phyloP scores from a whole-genome alignment of 2,113 vertebrate species.

The Rhinopithecus roxellana region DNA sequence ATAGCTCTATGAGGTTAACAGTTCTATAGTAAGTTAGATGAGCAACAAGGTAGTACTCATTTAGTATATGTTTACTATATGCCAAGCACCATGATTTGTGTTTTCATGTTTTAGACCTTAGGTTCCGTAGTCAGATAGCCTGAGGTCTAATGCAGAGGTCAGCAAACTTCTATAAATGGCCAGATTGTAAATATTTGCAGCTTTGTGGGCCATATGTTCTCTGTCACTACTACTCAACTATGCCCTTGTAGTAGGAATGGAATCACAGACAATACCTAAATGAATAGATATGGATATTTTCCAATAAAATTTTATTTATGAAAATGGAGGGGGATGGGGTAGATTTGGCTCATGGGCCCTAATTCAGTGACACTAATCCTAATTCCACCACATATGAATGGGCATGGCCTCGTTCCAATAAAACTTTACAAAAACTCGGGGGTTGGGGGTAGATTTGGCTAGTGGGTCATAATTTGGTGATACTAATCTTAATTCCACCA shows the following conservation, averaged over 20 bases:
- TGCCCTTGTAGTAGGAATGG: not conserved
- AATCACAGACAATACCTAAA: not conserved
- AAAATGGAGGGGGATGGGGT: not conserved
- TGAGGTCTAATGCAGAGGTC: not conserved
- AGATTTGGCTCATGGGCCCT: not conserved
- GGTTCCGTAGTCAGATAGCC: not conserved
- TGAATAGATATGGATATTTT: not conserved
- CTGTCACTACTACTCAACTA: not conserved
- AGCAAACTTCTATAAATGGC: not conserved
- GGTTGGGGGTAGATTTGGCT: not conserved
- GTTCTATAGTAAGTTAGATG: not conserved
- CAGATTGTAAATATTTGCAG: not conserved
- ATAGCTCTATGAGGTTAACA: not conserved
- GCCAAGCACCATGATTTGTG: not conserved
- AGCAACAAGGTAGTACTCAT: not conserved
- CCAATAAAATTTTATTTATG: slow-evolving; percentile 18
- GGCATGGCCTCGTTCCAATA: not conserved
- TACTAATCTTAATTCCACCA: not conserved
- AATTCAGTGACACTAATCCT: not conserved
- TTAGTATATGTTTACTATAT: not conserved
- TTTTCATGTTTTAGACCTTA: not conserved
- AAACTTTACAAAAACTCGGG: not conserved
- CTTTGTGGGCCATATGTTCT: not conserved
- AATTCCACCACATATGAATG: not conserved
- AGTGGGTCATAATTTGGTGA: not conserved